phyloP scores from a whole-genome alignment of 2,888 invertebrate species.

The Dorcus parallelipipedus region DNA sequence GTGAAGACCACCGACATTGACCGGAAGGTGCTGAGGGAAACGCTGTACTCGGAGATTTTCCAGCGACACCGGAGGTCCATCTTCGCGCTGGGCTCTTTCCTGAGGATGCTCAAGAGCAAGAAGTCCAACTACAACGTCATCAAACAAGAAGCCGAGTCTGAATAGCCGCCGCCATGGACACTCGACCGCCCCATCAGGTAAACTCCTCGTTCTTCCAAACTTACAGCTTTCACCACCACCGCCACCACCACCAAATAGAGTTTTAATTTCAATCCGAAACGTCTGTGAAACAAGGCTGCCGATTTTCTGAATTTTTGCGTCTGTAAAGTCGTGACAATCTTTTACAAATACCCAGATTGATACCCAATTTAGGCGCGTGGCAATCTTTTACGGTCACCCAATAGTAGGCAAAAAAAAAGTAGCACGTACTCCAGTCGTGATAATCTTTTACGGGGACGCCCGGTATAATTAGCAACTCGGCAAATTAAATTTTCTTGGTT shows the following conservation, averaged over 20 bases:
- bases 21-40: constrained; percentile 68
- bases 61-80: constrained; percentile 73
- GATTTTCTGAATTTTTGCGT: no score
- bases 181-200: neutral
- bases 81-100: constrained; percentile 71
- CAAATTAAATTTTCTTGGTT: no score
- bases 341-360: no score
- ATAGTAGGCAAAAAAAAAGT: no score
- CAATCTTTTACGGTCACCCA: no score
- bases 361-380: no score
- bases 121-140: constrained; percentile 75
- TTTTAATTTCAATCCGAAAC: neutral
- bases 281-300: no score
- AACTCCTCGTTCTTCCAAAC: neutral
- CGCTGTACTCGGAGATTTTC: constrained; percentile 74
- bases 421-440: no score
- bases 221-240: neutral
- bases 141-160: constrained; percentile 52
- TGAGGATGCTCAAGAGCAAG: constrained; percentile 70
- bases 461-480: no score
- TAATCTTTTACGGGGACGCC: no score
- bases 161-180: constrained; percentile 24
- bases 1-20: constrained; percentile 42
- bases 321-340: no score
- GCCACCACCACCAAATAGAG: neutral